A percentile compares a stretch with the other conserved stretches of the same genome.
Evolutionary conservation across 2,888 invertebrate species (phyloP).

Genomic region (Graphium colonna): DNA sequence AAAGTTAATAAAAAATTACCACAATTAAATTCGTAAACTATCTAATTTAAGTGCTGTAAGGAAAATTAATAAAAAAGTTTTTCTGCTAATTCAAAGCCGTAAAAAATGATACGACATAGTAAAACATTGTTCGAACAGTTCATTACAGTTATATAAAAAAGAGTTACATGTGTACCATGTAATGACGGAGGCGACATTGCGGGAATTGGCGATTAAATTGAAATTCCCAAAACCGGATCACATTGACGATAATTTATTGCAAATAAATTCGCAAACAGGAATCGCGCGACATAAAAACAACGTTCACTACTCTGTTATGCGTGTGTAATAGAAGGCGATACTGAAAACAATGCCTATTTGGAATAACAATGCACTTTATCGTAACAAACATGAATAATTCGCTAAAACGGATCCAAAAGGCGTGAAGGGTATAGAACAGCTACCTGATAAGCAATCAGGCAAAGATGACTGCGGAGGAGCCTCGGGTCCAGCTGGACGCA

Average conservation of each 20-base stretch:
- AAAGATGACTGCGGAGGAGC: constrained; percentile 25
- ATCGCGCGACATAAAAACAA: not conserved
- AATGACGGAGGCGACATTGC: not conserved
- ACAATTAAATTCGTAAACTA: no score
- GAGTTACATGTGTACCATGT: not conserved
- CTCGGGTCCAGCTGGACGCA: constrained; percentile 58
- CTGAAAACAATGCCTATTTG: not conserved
- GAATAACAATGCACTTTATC: not conserved
- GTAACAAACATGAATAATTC: not conserved
- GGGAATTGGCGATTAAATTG: not conserved
- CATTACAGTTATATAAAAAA: not conserved
- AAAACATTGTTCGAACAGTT: not conserved
- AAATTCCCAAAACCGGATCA: not conserved
- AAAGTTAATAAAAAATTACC: no score
- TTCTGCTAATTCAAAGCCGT: not conserved
- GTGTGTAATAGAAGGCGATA: not conserved
- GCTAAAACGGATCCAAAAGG: not conserved
- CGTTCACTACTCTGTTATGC: not conserved
- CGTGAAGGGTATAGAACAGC: no score
- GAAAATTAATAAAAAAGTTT: no score
- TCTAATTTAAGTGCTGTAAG: no score
- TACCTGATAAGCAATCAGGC: not conserved
- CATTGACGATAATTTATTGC: not conserved
- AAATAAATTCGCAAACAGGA: not conserved
- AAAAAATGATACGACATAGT: not conserved